A percentile compares a stretch with the other conserved stretches of the same genome.
Evolutionary conservation across 2,888 invertebrate genomes (phyloP).

Genomic region (Watsonalla binaria): DNA sequence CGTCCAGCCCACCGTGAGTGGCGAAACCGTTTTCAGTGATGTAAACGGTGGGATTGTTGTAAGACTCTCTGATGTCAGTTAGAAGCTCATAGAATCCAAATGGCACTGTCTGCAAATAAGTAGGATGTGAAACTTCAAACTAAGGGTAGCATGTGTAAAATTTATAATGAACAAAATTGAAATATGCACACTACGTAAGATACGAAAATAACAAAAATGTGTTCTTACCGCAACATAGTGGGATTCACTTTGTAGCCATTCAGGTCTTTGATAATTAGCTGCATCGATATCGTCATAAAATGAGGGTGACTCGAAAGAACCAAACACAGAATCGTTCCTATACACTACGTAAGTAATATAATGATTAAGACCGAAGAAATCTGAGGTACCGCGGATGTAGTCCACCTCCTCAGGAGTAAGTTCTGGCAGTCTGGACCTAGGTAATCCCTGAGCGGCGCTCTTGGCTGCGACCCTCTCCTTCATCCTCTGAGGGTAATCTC

Average conservation of each 20-base stretch:
- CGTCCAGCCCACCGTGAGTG: conserved; percentile 39
- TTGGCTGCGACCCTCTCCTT: conserved; percentile 73
- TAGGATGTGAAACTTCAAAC: neutral
- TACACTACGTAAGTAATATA: conserved; percentile 76
- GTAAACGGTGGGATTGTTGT: conserved; percentile 71
- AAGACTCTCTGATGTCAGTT: conserved; percentile 59
- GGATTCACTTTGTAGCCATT: conserved; percentile 21
- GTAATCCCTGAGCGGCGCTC: conserved; percentile 77
- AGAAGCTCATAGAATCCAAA: conserved; percentile 77
- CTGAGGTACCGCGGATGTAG: conserved; percentile 75
- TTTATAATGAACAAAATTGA: too few relatives aligned
- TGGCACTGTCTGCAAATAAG: conserved; percentile 53
- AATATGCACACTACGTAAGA: too few relatives aligned
- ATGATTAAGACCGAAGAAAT: conserved; percentile 85
- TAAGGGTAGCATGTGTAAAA: too few relatives aligned
- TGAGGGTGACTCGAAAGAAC: conserved; percentile 26
- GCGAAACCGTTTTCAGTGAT: conserved; percentile 78
- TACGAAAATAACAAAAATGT: neutral
- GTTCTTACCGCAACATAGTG: conserved; percentile 13
- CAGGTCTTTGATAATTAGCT: conserved; percentile 10
- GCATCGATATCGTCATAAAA: conserved; percentile 30
- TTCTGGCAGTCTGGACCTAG: conserved; percentile 76
- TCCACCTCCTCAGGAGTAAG: conserved; percentile 79
- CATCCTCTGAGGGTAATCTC: conserved; percentile 81
- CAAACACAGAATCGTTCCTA: conserved; percentile 30